Evolutionary conservation across 1,140 invertebrate species (phyloP).

Genomic region (Branchinecta lynchi): DNA sequence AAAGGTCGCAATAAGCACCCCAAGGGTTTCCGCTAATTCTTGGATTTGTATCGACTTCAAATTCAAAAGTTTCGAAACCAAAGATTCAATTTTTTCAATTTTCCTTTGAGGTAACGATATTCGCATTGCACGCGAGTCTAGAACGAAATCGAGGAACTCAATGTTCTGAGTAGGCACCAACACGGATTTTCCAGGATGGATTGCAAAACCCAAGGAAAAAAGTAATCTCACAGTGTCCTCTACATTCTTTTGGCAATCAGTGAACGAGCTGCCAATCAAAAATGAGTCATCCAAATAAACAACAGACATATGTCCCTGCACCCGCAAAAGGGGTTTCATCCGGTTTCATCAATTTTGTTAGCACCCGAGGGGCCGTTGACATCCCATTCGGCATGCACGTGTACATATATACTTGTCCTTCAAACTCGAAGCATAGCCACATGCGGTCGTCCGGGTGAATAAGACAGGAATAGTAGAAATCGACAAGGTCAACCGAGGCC

Average conservation of each 20-base stretch:
- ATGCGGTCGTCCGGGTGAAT: neutral
- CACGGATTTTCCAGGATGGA: slow-evolving; percentile 23
- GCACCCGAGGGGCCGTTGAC: slow-evolving; percentile 16
- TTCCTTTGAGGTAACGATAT: slow-evolving; percentile 20
- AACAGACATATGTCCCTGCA: slow-evolving; percentile 16
- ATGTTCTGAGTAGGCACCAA: slow-evolving; percentile 20
- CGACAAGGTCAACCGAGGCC: neutral
- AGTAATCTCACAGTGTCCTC: slow-evolving; percentile 17
- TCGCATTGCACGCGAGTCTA: slow-evolving; percentile 22
- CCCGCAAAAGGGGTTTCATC: slow-evolving; percentile 20
- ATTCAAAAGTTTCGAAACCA: slow-evolving; percentile 17
- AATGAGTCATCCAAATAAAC: slow-evolving; percentile 20
- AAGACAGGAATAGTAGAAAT: slow-evolving; percentile 6
- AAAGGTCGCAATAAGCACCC: no score
- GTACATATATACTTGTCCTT: neutral
- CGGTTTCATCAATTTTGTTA: slow-evolving; percentile 23
- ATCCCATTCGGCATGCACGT: slow-evolving; percentile 20
- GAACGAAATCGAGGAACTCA: slow-evolving; percentile 21
- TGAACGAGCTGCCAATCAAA: slow-evolving; percentile 2
- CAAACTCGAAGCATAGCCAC: neutral
- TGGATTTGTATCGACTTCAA: neutral
- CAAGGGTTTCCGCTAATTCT: neutral
- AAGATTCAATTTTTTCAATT: slow-evolving; percentile 16
- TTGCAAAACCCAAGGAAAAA: slow-evolving; percentile 20
- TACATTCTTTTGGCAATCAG: slow-evolving; percentile 14